A percentile compares a stretch with the other conserved stretches of the same genome.
These are phyloP conservation scores for Periplaneta americana DNA, from an alignment of 1,140 invertebrate genomes.

Conservation along the genomic window DNA sequence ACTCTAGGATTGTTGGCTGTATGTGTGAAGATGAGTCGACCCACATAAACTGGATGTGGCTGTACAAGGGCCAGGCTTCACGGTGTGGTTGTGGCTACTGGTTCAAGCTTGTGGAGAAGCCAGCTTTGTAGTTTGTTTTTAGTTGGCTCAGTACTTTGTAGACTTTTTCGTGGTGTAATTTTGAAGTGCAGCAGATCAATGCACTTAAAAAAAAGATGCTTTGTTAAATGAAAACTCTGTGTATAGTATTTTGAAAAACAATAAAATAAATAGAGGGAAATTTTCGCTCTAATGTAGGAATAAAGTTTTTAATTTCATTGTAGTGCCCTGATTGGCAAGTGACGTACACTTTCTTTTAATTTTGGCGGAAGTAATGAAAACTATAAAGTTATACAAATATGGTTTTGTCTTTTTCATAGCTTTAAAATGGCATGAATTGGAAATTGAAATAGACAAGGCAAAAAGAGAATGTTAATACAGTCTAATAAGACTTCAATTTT, in stretches of 20 bases:
- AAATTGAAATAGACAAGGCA: too few species aligned
- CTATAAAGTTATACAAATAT: too few species aligned
- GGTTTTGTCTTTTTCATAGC: too few species aligned
- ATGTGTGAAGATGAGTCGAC: conserved; percentile 92
- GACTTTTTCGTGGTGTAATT: not conserved
- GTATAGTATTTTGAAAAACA: not conserved
- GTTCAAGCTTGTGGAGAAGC: conserved; percentile 84
- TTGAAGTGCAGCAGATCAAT: not conserved
- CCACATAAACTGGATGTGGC: conserved; percentile 88
- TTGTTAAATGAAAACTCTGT: not conserved
- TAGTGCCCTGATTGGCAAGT: too few species aligned
- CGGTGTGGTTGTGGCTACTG: conserved; percentile 94
- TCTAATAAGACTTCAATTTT: too few species aligned
- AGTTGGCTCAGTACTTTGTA: conserved; percentile 31
- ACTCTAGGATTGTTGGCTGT: conserved; percentile 89
- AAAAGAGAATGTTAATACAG: too few species aligned
- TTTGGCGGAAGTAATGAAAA: too few species aligned
- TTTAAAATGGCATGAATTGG: too few species aligned
- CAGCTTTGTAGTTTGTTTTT: conserved; percentile 52
- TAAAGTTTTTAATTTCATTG: not conserved
- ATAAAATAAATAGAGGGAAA: not conserved
- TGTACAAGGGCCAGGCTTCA: conserved; percentile 80
- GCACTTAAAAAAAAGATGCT: not conserved
- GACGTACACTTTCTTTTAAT: too few species aligned
- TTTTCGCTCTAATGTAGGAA: not conserved